Conservation (phyloP, 1,140 invertebrate genomes). For the Bemisia tabaci region DNA sequence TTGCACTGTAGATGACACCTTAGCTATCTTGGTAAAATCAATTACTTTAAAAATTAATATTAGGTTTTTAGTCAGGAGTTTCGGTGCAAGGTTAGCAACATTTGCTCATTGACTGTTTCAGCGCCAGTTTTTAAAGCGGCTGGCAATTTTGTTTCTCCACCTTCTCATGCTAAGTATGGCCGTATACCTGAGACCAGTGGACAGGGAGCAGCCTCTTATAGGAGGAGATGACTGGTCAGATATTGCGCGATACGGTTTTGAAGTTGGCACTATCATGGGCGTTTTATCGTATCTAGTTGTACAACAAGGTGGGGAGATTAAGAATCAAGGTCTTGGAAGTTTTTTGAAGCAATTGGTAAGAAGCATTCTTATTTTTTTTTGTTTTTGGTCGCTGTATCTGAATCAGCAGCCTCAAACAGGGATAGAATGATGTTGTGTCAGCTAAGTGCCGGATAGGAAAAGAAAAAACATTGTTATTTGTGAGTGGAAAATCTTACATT, state of each 20-base stretch:
- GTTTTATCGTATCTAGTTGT: slow-evolving; percentile 80
- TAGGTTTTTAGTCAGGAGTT: no score
- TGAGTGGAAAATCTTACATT: slow-evolving; percentile 1
- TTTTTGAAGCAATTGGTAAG: slow-evolving; percentile 87
- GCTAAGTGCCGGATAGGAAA: no score
- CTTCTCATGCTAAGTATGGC: slow-evolving; percentile 75
- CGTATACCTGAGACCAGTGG: slow-evolving; percentile 67
- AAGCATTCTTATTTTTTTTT: slow-evolving; percentile 14
- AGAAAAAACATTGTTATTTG: not conserved
- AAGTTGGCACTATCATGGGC: slow-evolving; percentile 68
- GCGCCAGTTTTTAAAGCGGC: slow-evolving; percentile 82
- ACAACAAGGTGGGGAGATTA: slow-evolving; percentile 84
- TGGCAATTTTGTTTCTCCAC: slow-evolving; percentile 75
- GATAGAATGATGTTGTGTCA: no score
- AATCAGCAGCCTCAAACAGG: no score
- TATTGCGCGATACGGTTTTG: slow-evolving; percentile 52
- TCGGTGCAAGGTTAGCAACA: no score
- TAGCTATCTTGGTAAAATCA: no score
- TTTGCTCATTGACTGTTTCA: slow-evolving; percentile 32
- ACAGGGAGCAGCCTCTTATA: slow-evolving; percentile 36
- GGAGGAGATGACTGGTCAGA: slow-evolving; percentile 38
- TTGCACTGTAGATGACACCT: no score
- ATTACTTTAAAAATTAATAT: no score
- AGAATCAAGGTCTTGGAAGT: slow-evolving; percentile 77
- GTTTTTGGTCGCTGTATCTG: slow-evolving; percentile 17